Evolutionary conservation across 2,797 vertebrate genomes (phyloP).

Genomic region (Cossypha caffra): DNA sequence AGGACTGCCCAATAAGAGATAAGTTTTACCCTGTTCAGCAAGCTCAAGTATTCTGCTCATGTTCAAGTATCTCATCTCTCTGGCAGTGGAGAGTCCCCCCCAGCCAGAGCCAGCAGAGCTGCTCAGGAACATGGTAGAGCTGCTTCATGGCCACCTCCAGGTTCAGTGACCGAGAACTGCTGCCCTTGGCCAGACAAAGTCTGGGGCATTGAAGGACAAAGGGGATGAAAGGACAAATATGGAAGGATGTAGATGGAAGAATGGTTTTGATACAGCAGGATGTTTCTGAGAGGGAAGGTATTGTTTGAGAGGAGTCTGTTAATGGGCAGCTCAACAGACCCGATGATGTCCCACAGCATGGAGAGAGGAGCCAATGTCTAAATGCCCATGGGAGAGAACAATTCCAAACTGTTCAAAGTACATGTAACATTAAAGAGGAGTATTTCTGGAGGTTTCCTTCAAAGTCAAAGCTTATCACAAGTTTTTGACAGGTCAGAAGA

Average conservation of each 20-base stretch:
- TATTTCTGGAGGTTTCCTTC: not conserved
- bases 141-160: not conserved
- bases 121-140: accelerated
- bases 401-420: conserved; percentile 1
- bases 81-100: not conserved
- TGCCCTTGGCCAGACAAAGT: not conserved
- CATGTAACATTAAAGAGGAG: not conserved
- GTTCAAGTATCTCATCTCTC: not conserved
- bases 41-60: not conserved
- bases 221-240: not conserved
- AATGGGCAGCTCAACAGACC: not conserved
- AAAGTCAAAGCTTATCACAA: not conserved
- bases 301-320: not conserved
- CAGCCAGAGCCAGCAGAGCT: not conserved
- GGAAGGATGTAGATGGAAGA: not conserved
- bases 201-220: not conserved
- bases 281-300: not conserved
- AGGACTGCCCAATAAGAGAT: not conserved
- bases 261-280: not conserved
- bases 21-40: not conserved
- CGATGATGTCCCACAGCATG: not conserved
- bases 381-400: conserved; percentile 37
- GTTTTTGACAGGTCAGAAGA: not conserved
- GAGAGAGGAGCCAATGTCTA: not conserved
- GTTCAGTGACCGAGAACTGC: not conserved